Evolutionary conservation across 1,140 invertebrate species (phyloP), one percentile per base, ranked within the genome.

Genomic region (Drosophila pseudoananassae): DNA sequence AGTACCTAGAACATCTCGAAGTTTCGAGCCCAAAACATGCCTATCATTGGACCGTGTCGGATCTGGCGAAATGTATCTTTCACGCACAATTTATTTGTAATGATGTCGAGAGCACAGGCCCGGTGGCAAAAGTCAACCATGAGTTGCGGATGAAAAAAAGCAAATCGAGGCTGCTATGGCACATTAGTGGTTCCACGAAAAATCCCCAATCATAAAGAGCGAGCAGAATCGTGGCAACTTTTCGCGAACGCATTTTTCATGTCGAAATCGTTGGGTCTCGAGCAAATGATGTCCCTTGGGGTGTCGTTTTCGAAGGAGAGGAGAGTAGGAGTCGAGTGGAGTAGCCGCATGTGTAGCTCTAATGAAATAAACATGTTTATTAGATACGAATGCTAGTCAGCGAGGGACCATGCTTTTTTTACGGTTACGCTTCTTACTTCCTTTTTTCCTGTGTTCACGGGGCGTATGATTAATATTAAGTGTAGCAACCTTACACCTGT

Each of bases 341-440:
- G 69, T 83, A 72, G 71, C 76, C 70, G 75, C 81, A 70, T 87
- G 81, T 87, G 82, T 74, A 80, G 66, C 61, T 65, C 79, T 87
- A 89, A 87, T 87, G 83, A 87, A 87, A 87, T 87, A 88, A 87
- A 88, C 83, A 87, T 87, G 83, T 87, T 87, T 87, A 83, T 87
- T 82, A 87, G 78, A 87, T 88, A 78, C 69, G 49, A 88, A 76
- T 75, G 83, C 52, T 68, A 76, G 58, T 73, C 82, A 61, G 61
- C 70, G 47, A 69, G 74, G 71, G 51, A 20, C 33, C 49, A 8
- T 59, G 46, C 45, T 58, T 45, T 59, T 59, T 15, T 43, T 54
- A 46, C 46, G 43, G 15, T 31, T 47, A 27, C 38, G 45, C 31
- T 27, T 27, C 43, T 49, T 14, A 9, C 45, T 58, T 6, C 4